Conservation (phyloP, 1,140 invertebrate genomes). For the Neomicropteryx cornuta region DNA sequence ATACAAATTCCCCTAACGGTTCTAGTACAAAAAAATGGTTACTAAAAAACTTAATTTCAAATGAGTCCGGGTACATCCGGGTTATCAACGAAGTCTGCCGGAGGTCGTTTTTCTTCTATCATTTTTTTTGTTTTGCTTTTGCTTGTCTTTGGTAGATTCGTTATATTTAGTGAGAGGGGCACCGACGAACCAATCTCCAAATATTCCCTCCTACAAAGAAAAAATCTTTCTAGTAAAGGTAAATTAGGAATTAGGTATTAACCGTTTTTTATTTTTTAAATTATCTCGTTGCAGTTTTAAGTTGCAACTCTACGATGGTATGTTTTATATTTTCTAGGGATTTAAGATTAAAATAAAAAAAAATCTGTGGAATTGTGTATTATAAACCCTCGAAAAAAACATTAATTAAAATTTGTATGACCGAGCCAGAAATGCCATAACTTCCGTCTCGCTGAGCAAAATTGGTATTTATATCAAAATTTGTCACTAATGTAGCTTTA, state of each 20-base stretch:
- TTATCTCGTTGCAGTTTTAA: slow-evolving; percentile 12
- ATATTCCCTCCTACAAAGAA: slow-evolving; percentile 28
- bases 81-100: slow-evolving; percentile 32
- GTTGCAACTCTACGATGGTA: slow-evolving; percentile 7
- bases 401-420: too few relatives aligned
- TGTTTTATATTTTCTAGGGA: slow-evolving; percentile 10
- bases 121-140: slow-evolving; percentile 16
- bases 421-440: too few relatives aligned
- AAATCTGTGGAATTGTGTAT: too few relatives aligned
- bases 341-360: too few relatives aligned
- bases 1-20: background rate
- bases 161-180: slow-evolving; percentile 29
- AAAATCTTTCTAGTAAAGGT: too few relatives aligned
- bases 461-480: too few relatives aligned
- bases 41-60: slow-evolving; percentile 9
- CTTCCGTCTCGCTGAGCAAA: too few relatives aligned
- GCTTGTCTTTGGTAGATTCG: slow-evolving; percentile 21
- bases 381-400: too few relatives aligned
- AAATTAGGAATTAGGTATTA: too few relatives aligned
- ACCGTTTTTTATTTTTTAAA: slow-evolving; percentile 10
- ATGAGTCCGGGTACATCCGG: slow-evolving; percentile 34
- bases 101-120: slow-evolving; percentile 22
- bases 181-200: slow-evolving; percentile 31
- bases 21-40: slow-evolving; percentile 8
- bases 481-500: too few relatives aligned